Evolutionary conservation across 2,797 vertebrate species (phyloP).

Genomic region (Micrastur ruficollis): DNA sequence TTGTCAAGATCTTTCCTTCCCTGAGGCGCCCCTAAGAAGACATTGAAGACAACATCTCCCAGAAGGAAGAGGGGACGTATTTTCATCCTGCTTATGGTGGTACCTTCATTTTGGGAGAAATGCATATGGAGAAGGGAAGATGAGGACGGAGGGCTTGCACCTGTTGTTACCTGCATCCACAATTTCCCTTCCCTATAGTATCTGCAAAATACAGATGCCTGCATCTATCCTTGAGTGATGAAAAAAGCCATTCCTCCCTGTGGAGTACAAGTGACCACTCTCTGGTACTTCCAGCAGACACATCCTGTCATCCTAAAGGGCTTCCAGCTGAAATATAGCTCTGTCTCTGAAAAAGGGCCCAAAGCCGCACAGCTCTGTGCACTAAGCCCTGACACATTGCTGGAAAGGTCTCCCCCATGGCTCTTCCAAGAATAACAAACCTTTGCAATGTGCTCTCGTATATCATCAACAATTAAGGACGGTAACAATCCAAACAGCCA

Average conservation of each 20-base stretch:
- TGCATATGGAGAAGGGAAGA: background rate
- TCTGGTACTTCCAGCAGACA: background rate
- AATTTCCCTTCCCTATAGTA: background rate
- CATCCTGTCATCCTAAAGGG: background rate
- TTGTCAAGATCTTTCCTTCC: background rate
- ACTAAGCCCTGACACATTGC: slow-evolving; percentile 25
- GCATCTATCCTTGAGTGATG: background rate
- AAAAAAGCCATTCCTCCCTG: background rate
- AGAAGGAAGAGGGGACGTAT: background rate
- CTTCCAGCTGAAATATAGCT: background rate
- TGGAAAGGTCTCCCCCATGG: background rate
- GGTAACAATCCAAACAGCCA: slow-evolving; percentile 15
- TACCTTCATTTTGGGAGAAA: background rate
- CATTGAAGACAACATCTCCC: background rate
- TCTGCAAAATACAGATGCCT: background rate
- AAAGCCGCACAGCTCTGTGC: background rate
- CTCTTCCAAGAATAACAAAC: slow-evolving; percentile 52
- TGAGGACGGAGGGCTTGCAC: background rate
- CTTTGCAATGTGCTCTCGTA: background rate
- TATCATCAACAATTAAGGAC: slow-evolving; percentile 23
- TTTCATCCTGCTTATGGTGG: background rate
- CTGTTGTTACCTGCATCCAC: background rate
- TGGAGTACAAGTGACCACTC: background rate
- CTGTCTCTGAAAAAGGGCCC: slow-evolving; percentile 8
- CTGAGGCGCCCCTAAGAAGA: background rate